A percentile compares a stretch with the other conserved stretches of the same genome.
Conservation (phyloP, 2,888 invertebrate species). For the Sisyra terminalis region DNA sequence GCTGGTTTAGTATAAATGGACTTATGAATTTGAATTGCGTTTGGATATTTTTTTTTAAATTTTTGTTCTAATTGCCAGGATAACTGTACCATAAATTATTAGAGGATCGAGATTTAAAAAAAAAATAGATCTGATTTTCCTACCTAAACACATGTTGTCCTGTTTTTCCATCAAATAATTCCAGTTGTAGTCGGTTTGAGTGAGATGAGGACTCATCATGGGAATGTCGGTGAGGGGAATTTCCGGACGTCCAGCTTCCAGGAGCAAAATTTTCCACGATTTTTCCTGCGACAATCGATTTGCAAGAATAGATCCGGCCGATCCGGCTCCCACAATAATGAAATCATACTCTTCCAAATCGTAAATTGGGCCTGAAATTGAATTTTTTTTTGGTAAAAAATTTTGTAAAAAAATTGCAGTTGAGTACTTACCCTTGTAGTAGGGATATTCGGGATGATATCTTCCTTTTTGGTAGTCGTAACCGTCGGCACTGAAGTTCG, state of each 20-base stretch:
- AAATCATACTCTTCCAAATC: slow-evolving; percentile 30
- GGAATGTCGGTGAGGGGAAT: slow-evolving; percentile 29
- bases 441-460: slow-evolving; percentile 1
- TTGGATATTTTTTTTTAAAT: no score
- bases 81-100: no score
- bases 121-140: no score
- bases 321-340: slow-evolving; percentile 41
- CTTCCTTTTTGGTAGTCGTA: no score
- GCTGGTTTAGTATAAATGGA: no score
- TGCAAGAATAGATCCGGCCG: slow-evolving; percentile 45
- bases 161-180: slow-evolving; percentile 37
- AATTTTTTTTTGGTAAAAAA: not conserved
- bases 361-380: not conserved
- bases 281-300: slow-evolving; percentile 38
- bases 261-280: slow-evolving; percentile 29
- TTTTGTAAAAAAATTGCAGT: no score
- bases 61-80: no score
- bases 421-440: not conserved
- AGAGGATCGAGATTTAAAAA: no score
- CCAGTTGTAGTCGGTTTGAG: slow-evolving; percentile 31
- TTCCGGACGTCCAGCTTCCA: slow-evolving; percentile 33
- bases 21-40: no score
- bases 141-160: slow-evolving; percentile 34
- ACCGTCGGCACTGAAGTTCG: no score
- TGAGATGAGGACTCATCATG: slow-evolving; percentile 27